phyloP scores from a whole-genome alignment of 1,140 invertebrate genomes.

The Pachyrhynchus sulphureomaculatus region DNA sequence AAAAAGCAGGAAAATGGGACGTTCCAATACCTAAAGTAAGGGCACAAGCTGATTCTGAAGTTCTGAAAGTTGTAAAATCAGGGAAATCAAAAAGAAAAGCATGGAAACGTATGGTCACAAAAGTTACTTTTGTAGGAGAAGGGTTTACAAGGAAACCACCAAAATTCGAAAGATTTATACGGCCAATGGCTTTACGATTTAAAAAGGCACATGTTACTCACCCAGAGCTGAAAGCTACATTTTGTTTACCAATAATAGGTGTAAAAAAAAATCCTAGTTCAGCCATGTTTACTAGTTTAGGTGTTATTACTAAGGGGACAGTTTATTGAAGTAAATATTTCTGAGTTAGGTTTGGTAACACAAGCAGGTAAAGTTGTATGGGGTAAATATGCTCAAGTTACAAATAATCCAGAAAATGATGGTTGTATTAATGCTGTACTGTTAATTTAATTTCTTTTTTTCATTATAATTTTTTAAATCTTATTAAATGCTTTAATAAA shows the following conservation, averaged over 20 bases:
- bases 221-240: slow-evolving; percentile 99
- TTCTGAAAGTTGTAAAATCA: slow-evolving; percentile 92
- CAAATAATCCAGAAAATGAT: slow-evolving; percentile 99
- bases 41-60: slow-evolving; percentile 96
- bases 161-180: slow-evolving; percentile 98
- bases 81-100: slow-evolving; percentile 95
- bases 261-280: slow-evolving; percentile 99
- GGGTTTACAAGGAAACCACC: slow-evolving; percentile 98
- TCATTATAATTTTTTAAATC: slow-evolving; percentile 26
- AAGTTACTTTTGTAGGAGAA: slow-evolving; percentile 97
- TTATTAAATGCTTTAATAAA: slow-evolving; percentile 21
- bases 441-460: slow-evolving; percentile 73
- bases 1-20: slow-evolving; percentile 99
- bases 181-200: slow-evolving; percentile 95
- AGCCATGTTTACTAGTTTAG: slow-evolving; percentile 93
- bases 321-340: slow-evolving; percentile 98
- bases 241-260: slow-evolving; percentile 95
- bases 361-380: slow-evolving; percentile 99
- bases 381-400: slow-evolving; percentile 99
- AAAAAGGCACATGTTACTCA: slow-evolving; percentile 99
- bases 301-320: slow-evolving; percentile 98
- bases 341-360: slow-evolving; percentile 97
- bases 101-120: slow-evolving; percentile 99
- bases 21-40: slow-evolving; percentile 98
- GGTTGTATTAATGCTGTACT: slow-evolving; percentile 99